A percentile compares a stretch with the other conserved stretches of the same genome.
These are phyloP conservation scores for Morelia viridis DNA, from an alignment of 2,797 vertebrate species.

Conservation along the genomic window DNA sequence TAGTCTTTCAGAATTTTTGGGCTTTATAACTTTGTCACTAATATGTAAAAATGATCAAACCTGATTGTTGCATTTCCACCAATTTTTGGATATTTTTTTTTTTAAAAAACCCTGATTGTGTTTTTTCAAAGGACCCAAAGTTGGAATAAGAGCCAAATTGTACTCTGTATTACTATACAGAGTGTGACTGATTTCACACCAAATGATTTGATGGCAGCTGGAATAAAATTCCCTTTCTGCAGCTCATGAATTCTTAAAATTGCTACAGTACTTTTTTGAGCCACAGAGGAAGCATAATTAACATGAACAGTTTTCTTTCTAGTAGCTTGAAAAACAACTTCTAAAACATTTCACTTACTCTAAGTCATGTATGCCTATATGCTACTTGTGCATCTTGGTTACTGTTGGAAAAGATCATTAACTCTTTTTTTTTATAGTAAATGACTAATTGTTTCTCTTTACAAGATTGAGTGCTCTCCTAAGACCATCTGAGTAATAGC, in stretches of 20 bases:
- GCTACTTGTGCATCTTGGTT: too few relatives aligned
- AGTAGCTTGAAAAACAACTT: too few relatives aligned
- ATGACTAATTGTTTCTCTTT: too few relatives aligned
- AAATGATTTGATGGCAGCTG: not conserved
- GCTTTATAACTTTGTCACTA: not conserved
- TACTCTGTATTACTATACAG: not conserved
- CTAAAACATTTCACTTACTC: too few relatives aligned
- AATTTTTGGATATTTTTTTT: not conserved
- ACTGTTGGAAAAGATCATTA: too few relatives aligned
- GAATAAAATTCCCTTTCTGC: not conserved
- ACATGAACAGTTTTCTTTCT: too few relatives aligned
- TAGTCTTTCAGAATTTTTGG: not conserved
- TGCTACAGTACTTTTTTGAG: not conserved
- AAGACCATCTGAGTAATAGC: too few relatives aligned
- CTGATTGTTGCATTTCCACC: not conserved
- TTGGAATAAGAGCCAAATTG: not conserved
- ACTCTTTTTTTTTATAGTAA: too few relatives aligned
- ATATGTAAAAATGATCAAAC: not conserved
- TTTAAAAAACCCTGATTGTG: not conserved
- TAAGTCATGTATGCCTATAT: too few relatives aligned
- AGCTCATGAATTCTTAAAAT: not conserved
- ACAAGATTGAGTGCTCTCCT: too few relatives aligned
- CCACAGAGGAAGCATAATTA: too few relatives aligned
- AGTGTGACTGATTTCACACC: not conserved
- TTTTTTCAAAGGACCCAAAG: not conserved